phyloP scores from a whole-genome alignment of 2,113 vertebrate species.

The Phasianus colchicus region DNA sequence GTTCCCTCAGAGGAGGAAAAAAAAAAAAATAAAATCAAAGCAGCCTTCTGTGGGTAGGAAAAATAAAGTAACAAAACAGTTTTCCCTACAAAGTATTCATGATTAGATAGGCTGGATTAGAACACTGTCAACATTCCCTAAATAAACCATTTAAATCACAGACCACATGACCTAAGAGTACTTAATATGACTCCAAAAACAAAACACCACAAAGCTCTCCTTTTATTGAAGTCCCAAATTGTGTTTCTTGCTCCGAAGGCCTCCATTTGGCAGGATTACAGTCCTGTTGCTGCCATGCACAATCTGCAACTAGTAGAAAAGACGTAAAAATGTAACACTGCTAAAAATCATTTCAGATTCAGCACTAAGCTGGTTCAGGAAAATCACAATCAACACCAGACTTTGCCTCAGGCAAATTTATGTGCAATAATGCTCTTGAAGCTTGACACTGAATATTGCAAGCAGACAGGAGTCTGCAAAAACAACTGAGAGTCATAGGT shows the following conservation, averaged over 20 bases:
- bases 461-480: background rate
- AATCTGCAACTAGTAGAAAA: background rate
- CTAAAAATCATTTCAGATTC: constrained; percentile 44
- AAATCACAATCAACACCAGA: background rate
- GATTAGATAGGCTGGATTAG: background rate
- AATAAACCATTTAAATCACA: background rate
- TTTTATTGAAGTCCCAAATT: background rate
- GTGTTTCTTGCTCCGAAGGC: background rate
- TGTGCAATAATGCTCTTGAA: background rate
- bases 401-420: constrained; percentile 22
- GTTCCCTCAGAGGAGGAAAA: background rate
- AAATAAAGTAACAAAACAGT: background rate
- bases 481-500: background rate
- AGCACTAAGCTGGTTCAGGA: background rate
- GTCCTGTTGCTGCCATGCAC: background rate
- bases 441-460: background rate
- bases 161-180: background rate
- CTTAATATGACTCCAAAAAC: too few relatives aligned
- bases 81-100: background rate
- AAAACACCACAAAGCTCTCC: background rate
- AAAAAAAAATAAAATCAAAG: background rate
- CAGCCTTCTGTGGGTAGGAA: background rate
- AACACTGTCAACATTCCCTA: background rate
- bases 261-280: background rate
- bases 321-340: background rate